Conservation (phyloP, 1,140 invertebrate species). For the Colletes gigas region DNA sequence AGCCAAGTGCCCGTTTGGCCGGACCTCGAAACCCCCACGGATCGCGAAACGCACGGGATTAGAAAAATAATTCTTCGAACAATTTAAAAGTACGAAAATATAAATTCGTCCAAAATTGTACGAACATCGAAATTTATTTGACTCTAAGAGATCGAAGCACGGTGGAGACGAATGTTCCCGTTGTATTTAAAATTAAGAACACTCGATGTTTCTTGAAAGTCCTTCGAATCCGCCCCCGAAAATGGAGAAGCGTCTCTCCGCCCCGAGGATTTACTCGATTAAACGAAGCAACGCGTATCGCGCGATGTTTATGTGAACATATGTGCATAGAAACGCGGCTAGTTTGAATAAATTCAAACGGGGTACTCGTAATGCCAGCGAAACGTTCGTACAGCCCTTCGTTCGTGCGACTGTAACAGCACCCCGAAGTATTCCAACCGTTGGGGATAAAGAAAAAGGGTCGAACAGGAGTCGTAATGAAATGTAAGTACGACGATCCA, state of each 20-base stretch:
- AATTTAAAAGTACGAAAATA: too few species aligned
- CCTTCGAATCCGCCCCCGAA: not conserved
- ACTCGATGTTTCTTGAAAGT: slow-evolving; percentile 9
- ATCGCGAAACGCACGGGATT: too few species aligned
- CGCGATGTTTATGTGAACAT: slow-evolving; percentile 52
- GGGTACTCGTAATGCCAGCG: not conserved
- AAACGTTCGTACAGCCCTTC: slow-evolving; percentile 1
- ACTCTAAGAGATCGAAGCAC: too few species aligned
- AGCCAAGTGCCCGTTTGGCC: not conserved
- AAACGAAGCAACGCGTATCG: slow-evolving; percentile 18
- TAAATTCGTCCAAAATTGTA: not conserved
- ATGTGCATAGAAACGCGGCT: slow-evolving; percentile 55
- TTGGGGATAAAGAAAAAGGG: not conserved
- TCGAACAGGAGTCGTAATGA: slow-evolving; percentile 4
- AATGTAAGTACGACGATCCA: slow-evolving; percentile 1
- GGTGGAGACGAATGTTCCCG: too few species aligned
- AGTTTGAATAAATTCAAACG: slow-evolving; percentile 48
- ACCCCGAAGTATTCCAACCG: not conserved
- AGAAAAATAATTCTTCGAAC: too few species aligned
- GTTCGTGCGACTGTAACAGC: slow-evolving; percentile 13
- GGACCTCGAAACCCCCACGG: too few species aligned
- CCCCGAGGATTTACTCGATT: slow-evolving; percentile 15
- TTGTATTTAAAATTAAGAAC: too few species aligned
- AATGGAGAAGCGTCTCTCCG: not conserved
- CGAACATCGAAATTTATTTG: not conserved